phyloP scores from a whole-genome alignment of 2,888 invertebrate genomes.

The Pachydiplax longipennis region DNA sequence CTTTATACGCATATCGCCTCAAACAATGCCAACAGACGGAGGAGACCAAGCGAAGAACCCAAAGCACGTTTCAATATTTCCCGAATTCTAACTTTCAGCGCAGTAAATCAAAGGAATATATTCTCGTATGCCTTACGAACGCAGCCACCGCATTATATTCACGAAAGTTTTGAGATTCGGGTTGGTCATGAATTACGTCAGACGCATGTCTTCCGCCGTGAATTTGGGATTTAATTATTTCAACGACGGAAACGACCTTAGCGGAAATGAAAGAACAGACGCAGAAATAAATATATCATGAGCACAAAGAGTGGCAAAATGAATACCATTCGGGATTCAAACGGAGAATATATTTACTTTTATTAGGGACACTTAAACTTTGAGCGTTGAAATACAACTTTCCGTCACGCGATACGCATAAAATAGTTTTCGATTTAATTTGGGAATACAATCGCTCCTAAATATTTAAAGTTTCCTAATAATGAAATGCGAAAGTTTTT shows the following conservation, averaged over 20 bases:
- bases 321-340: too few species aligned
- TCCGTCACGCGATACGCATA: too few species aligned
- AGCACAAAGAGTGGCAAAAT: too few species aligned
- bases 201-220: background rate
- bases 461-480: background rate
- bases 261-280: too few species aligned
- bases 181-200: background rate
- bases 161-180: conserved; percentile 11
- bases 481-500: background rate
- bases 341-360: too few species aligned
- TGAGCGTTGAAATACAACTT: too few species aligned
- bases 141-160: background rate
- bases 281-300: too few species aligned
- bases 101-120: conserved; percentile 11
- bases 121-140: background rate
- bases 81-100: conserved; percentile 10
- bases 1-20: background rate
- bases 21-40: background rate
- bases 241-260: background rate
- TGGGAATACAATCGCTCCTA: too few species aligned
- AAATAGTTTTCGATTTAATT: too few species aligned
- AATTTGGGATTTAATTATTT: background rate
- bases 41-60: background rate
- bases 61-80: conserved; percentile 23
- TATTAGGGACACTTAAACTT: too few species aligned